These are phyloP conservation scores for Manis pentadactyla DNA, from an alignment of 2,797 vertebrate genomes.

Conservation along the genomic window DNA sequence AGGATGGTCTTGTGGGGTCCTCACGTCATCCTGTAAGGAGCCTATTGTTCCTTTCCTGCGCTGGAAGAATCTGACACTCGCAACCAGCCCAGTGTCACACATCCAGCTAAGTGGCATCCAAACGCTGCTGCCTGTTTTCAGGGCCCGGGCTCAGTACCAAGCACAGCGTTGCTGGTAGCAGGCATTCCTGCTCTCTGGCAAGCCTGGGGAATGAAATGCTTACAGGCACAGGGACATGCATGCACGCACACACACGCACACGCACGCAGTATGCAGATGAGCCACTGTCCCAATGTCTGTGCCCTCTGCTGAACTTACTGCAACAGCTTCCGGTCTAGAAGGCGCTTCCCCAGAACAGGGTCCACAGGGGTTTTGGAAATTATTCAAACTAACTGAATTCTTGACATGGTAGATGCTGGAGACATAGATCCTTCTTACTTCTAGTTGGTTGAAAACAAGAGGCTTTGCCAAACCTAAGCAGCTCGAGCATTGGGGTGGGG, in stretches of 20 bases:
- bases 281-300: neutral
- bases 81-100: neutral
- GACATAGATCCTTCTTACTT: neutral
- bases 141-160: neutral
- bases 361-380: slow-evolving; percentile 6
- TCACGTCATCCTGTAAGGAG: neutral
- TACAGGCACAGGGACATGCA: neutral
- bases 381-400: neutral
- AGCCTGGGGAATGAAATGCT: fast-evolving
- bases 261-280: too few species aligned
- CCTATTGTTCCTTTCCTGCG: neutral
- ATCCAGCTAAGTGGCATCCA: neutral
- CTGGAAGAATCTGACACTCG: neutral
- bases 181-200: too few species aligned
- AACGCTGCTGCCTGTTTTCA: neutral
- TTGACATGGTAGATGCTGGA: neutral
- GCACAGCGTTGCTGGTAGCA: neutral
- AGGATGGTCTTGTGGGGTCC: neutral
- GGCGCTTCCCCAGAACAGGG: neutral
- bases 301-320: neutral
- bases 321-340: neutral
- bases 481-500: neutral
- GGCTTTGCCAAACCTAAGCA: slow-evolving; percentile 1
- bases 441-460: neutral
- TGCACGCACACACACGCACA: fast-evolving